Percentiles rank a stretch among this genome's conserved stretches.
Evolutionary conservation across 2,888 invertebrate species (phyloP).

Genomic region (Lamproptera curius): DNA sequence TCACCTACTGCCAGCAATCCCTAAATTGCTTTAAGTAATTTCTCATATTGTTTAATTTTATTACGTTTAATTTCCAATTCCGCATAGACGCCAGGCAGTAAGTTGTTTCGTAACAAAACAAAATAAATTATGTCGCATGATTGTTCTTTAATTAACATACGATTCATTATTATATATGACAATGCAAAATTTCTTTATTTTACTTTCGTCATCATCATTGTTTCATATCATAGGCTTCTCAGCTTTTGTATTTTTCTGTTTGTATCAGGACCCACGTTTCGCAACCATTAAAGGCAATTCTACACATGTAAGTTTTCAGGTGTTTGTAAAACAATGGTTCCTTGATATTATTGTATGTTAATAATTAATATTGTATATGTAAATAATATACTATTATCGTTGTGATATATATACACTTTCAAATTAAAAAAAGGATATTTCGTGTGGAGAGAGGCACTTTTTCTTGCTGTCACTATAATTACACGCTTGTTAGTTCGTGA

Average conservation of each 20-base stretch:
- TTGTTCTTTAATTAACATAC: no score
- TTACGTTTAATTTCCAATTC: background rate
- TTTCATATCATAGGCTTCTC: background rate
- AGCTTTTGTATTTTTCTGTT: conserved; percentile 6
- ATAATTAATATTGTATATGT: conserved; percentile 11
- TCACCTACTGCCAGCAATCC: no score
- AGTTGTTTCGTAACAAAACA: background rate
- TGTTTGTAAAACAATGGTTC: background rate
- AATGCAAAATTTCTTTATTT: no score
- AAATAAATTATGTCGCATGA: background rate
- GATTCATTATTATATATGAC: no score
- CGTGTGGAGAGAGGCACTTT: background rate
- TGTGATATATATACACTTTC: background rate
- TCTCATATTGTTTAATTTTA: no score
- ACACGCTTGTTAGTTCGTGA: background rate
- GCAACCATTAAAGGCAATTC: conserved; percentile 19
- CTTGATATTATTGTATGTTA: conserved; percentile 11
- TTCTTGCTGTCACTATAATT: background rate
- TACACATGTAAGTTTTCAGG: conserved; percentile 19
- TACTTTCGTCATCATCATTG: background rate
- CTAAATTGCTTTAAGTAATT: no score
- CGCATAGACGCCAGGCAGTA: background rate
- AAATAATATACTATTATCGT: background rate
- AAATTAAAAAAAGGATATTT: background rate
- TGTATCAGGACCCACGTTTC: conserved; percentile 24